phyloP scores from a whole-genome alignment of 2,113 vertebrate genomes.

The Chrysochloris asiatica region DNA sequence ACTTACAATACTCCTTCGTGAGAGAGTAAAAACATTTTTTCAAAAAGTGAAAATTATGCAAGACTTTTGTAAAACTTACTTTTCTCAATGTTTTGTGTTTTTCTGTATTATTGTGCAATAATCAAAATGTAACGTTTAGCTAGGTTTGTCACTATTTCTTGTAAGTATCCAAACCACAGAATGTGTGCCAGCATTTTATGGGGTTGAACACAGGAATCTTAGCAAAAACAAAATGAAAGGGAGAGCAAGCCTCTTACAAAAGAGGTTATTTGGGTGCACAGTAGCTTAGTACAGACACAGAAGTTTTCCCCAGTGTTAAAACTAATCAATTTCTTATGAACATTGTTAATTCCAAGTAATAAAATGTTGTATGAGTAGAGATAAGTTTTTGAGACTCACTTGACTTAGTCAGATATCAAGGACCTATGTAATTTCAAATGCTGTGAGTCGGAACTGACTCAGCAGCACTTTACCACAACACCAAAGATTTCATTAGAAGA shows the following conservation, averaged over 20 bases:
- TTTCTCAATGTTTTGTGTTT: neutral
- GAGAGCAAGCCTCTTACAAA: neutral
- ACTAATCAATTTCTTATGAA: neutral
- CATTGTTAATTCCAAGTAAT: neutral
- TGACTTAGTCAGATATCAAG: neutral
- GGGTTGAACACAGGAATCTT: neutral
- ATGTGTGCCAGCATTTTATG: neutral
- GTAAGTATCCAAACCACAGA: slow-evolving; percentile 16
- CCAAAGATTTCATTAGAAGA: neutral
- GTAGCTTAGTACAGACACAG: neutral
- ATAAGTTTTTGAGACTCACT: neutral
- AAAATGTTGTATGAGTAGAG: neutral
- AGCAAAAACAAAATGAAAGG: neutral
- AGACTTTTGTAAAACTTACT: slow-evolving; percentile 24
- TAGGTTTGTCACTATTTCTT: neutral
- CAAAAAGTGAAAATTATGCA: neutral
- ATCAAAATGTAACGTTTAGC: neutral
- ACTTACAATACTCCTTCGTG: neutral
- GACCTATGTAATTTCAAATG: neutral
- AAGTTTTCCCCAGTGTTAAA: neutral
- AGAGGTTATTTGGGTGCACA: neutral
- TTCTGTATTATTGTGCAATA: neutral
- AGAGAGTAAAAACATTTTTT: neutral
- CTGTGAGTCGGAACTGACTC: too few relatives aligned
- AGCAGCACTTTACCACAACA: neutral